Conservation (phyloP, 2,113 vertebrate species). For the Lamprotornis superbus region DNA sequence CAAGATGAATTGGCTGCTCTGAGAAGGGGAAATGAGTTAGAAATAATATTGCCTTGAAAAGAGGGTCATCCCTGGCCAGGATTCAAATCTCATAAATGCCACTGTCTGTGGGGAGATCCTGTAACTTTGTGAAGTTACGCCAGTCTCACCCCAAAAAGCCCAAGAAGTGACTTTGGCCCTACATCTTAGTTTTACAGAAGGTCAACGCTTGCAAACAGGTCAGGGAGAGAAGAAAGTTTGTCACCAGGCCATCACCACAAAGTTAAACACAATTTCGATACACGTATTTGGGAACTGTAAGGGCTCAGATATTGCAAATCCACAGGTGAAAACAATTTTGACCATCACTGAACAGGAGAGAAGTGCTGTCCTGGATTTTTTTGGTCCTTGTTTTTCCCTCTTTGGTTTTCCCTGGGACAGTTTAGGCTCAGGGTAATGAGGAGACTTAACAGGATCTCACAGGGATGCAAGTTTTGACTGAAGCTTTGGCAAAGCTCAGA, state of each 20-base stretch:
- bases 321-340: neutral
- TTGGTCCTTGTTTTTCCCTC: neutral
- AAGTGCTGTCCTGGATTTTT: neutral
- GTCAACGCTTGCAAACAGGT: neutral
- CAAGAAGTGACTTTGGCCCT: neutral
- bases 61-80: neutral
- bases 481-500: neutral
- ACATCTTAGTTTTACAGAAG: neutral
- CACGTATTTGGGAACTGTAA: neutral
- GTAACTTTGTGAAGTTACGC: neutral
- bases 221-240: neutral
- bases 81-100: neutral
- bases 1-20: fast-evolving
- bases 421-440: neutral
- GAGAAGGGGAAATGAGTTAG: neutral
- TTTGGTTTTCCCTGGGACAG: neutral
- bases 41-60: neutral
- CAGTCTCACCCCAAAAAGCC: neutral
- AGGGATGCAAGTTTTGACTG: neutral
- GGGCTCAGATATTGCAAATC: neutral
- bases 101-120: neutral
- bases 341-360: neutral
- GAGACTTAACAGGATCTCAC: neutral
- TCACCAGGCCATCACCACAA: neutral
- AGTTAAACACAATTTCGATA: neutral